These are phyloP conservation scores for Parnassius glacialis DNA, from an alignment of 2,888 invertebrate species.

Conservation along the genomic window DNA sequence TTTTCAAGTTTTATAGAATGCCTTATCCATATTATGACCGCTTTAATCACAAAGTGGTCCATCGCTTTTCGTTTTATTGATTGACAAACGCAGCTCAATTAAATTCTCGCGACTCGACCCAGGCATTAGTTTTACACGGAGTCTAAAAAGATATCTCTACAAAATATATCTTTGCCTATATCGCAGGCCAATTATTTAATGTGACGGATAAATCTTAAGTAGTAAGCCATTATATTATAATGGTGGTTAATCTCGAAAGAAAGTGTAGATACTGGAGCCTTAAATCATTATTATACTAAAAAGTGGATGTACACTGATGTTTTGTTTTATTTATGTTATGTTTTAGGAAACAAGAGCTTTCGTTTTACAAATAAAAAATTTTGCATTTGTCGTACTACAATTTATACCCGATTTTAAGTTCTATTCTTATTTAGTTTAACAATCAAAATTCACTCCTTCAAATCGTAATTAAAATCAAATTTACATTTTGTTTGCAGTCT, in stretches of 20 bases:
- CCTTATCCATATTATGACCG: conserved; percentile 47
- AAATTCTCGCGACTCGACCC: conserved; percentile 63
- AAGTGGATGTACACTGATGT: conserved; percentile 16
- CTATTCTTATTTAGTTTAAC: too few relatives aligned
- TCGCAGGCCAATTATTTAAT: conserved; percentile 40
- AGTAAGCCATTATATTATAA: conserved; percentile 28
- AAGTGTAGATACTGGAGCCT: conserved; percentile 14
- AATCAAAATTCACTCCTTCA: too few relatives aligned
- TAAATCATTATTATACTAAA: conserved; percentile 23
- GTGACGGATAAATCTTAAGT: conserved; percentile 39
- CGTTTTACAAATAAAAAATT: too few relatives aligned
- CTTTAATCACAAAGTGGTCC: conserved; percentile 49
- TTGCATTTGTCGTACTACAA: too few relatives aligned
- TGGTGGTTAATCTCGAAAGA: conserved; percentile 33
- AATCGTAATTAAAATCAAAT: too few relatives aligned
- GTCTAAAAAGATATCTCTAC: conserved; percentile 46
- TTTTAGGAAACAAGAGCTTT: too few relatives aligned
- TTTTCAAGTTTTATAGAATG: background rate
- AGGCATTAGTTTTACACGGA: conserved; percentile 63
- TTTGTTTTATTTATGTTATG: background rate
- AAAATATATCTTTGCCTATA: conserved; percentile 37
- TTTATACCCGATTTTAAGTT: too few relatives aligned
- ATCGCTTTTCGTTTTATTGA: conserved; percentile 67
- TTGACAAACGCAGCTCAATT: conserved; percentile 76
- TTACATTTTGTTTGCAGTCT: too few relatives aligned